Evolutionary conservation across 2,888 invertebrate genomes (phyloP), one percentile per base, ranked within the genome.

Genomic region (Macrophya alboannulata): DNA sequence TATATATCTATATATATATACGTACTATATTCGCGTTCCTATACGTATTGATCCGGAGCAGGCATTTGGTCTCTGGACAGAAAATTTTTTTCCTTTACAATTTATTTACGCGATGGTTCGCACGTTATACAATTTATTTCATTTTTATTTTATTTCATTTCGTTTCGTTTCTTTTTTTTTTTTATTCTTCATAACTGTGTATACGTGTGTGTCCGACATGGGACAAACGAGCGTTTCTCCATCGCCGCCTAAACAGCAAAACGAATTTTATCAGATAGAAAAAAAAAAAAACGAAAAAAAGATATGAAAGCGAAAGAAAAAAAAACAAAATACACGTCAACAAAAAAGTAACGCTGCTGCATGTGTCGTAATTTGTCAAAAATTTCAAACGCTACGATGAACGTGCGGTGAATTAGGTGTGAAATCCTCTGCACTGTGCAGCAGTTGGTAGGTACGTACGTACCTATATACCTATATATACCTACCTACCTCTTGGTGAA

Each of bases 101-200:
- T 74, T 74, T 74, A 74, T 74, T 74, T 74, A 74, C 72, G 43
- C 72, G 45, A 31, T 45, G 72, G 43, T 77, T 77, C 55, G 55
- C 55, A 55, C 43, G 40, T 51, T 77, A 37, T 55, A 37, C 43
- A 37, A 77, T 77, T 77, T 37, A 77, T 51, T 51, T 31, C 31
- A 51, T 51, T 77, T 77, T 76, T 48, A 15, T 15, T 37, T 25
- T 37, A 37, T 68, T 68, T 25, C 25, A 6, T 37, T 68, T 55
- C 51, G 15, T 45, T 25, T 45, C 9, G 17, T 74, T 45, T 12
- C 1, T 37, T 71, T 37, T 71, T 37, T 25, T 17, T 37, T n/a
- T 25, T 45, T 8, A 17, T 6, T 17, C 15, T 6, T 17, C 15
- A 5, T 62, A 62, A 25, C 62, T 9, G 48, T 62, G n/a, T n/a